Evolutionary conservation across 2,113 vertebrate species (phyloP).

Genomic region (Oncorhynchus keta): DNA sequence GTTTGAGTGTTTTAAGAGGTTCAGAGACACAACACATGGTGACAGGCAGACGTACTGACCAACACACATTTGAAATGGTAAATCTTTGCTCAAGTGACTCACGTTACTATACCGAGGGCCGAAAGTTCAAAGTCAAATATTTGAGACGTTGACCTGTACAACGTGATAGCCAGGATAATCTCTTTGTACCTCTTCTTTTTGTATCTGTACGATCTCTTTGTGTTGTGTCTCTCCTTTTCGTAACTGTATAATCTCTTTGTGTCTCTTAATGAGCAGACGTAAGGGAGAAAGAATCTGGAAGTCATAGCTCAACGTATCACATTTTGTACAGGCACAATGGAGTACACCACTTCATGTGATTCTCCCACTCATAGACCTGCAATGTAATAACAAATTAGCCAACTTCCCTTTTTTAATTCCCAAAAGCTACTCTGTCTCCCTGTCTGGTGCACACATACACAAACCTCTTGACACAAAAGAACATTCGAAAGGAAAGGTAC

Average conservation of each 20-base stretch:
- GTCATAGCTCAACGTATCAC: background rate
- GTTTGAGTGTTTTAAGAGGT: background rate
- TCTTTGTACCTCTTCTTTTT: background rate
- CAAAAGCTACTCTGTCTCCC: constrained; percentile 11
- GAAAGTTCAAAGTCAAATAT: background rate
- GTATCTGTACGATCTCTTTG: no score
- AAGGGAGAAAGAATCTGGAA: background rate
- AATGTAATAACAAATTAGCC: constrained; percentile 15
- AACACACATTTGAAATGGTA: background rate
- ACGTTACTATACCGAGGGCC: background rate
- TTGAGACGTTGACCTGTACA: constrained; percentile 14
- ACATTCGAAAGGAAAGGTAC: constrained; percentile 8
- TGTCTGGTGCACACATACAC: background rate
- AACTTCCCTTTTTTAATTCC: constrained; percentile 28
- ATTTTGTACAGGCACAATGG: constrained; percentile 1
- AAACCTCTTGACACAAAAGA: constrained; percentile 6
- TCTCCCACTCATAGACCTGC: background rate
- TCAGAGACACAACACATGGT: background rate
- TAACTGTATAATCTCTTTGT: no score
- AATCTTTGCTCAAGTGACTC: background rate
- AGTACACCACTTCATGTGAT: background rate
- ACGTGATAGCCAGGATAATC: background rate
- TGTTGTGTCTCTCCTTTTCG: background rate
- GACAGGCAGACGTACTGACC: background rate
- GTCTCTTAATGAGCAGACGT: background rate